Evolutionary conservation across 2,888 invertebrate species (phyloP), one percentile per base, ranked within the genome.

Genomic region (Choristoneura rosaceana): DNA sequence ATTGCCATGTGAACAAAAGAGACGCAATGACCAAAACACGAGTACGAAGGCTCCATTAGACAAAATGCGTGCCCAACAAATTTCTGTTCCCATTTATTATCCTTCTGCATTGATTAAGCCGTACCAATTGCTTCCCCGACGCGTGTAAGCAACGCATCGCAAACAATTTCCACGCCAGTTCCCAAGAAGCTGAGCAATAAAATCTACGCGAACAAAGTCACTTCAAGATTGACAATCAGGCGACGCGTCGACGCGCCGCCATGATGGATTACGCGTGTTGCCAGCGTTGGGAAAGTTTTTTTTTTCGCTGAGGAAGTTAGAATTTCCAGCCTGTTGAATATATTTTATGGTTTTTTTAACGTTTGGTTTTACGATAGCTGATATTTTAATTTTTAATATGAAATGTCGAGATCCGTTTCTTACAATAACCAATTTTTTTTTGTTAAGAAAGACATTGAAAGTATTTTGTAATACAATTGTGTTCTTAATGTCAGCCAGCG

Each of bases 201-300:
- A 71, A 67, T 67, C 66, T 70, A 62, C 76, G 78, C 74, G 80
- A 69, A 75, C 79, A 77, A 80, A 82, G 83, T 80, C 83, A 80
- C 78, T 81, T 78, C 79, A 81, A 85, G 87, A 85, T 86, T 86
- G 86, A 85, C 85, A 86, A 86, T 87, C 88, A 84, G 79, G 79
- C 80, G 82, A 81, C 85, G 81, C 82, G 84, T 83, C 84, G 81
- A 80, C 82, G 78, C 83, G 78, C 76, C 70, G 79, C 76, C 82
- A 81, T 87, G 88, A 87, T 86, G 82, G 84, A 87, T 84, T 83
- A 78, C 79, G 78, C 75, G 68, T 68, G 64, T 63, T 47, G 43
- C 65, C 71, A 68, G 58, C 45, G 52, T 60, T 55, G 25, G 12
- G 14, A 38, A 38, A 45, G 47, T 64, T 64, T 34, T 52, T 65